Evolutionary conservation across 2,113 vertebrate species (phyloP).

Genomic region (Pithys albifrons): DNA sequence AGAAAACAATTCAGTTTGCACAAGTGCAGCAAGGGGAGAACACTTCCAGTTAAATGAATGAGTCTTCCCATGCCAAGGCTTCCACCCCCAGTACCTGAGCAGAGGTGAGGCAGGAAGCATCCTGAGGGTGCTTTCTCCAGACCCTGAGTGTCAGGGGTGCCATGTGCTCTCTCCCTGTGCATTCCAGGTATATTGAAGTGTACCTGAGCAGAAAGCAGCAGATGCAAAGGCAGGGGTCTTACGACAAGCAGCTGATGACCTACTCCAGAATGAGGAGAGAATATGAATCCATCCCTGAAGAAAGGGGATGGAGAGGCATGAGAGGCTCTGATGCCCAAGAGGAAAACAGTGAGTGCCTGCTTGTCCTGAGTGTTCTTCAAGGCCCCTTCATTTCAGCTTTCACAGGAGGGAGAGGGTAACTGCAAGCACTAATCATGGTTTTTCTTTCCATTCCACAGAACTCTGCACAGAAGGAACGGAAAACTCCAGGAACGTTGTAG

Average conservation of each 20-base stretch:
- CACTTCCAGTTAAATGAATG: neutral
- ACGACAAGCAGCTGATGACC: constrained; percentile 11
- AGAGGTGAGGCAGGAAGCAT: fast-evolving
- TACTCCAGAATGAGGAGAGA: constrained; percentile 53
- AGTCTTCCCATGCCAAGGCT: fast-evolving
- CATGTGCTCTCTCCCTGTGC: neutral
- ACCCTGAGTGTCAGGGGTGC: fast-evolving
- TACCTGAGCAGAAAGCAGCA: constrained; percentile 83
- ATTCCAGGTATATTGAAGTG: constrained; percentile 89
- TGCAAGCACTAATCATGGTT: neutral
- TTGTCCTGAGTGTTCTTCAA: fast-evolving
- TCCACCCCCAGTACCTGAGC: too few species aligned
- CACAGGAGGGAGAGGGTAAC: fast-evolving
- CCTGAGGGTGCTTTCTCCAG: too few species aligned
- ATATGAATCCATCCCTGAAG: constrained; percentile 46
- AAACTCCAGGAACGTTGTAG: constrained; percentile 6
- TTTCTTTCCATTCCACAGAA: constrained; percentile 38
- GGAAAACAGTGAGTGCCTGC: constrained; percentile 58
- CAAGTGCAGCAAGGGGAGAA: fast-evolving
- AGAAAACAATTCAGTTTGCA: neutral
- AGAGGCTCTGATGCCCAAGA: neutral
- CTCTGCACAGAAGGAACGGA: constrained; percentile 24
- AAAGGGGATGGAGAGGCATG: neutral
- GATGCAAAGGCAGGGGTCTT: constrained; percentile 59
- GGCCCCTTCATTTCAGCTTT: neutral